Percentiles rank a stretch among this genome's conserved stretches.
Evolutionary conservation across 2,888 invertebrate genomes (phyloP).

Genomic region (Volucella bombylans): DNA sequence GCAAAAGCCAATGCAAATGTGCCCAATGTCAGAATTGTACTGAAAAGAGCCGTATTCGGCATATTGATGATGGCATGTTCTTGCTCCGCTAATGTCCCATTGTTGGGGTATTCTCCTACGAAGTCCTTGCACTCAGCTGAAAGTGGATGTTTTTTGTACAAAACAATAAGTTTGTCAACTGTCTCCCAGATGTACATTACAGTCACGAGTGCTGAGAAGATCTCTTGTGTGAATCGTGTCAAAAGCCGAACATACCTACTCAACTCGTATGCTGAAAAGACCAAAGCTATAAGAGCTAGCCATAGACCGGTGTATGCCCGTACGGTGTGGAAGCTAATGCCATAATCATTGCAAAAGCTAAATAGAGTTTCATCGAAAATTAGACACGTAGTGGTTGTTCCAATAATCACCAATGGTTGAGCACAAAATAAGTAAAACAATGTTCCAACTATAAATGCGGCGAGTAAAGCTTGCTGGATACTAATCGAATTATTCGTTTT

Average conservation of each 20-base stretch:
- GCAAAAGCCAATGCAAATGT: conserved; percentile 97
- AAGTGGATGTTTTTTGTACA: conserved; percentile 90
- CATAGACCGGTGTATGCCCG: conserved; percentile 97
- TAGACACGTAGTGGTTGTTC: conserved; percentile 96
- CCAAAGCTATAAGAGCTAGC: conserved; percentile 92
- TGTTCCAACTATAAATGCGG: conserved; percentile 91
- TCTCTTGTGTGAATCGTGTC: conserved; percentile 97
- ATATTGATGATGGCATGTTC: conserved; percentile 84
- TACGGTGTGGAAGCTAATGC: conserved; percentile 92
- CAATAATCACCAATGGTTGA: conserved; percentile 97
- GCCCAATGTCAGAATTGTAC: conserved; percentile 93
- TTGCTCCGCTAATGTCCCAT: conserved; percentile 83
- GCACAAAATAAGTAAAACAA: conserved; percentile 94
- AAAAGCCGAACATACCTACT: conserved; percentile 95
- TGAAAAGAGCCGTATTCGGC: conserved; percentile 97
- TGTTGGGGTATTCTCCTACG: too few species aligned
- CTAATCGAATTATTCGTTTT: conserved; percentile 96
- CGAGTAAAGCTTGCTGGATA: conserved; percentile 94
- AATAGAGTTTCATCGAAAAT: conserved; percentile 96
- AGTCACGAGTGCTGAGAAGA: conserved; percentile 98
- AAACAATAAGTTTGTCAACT: conserved; percentile 90
- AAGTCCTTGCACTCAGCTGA: conserved; percentile 77
- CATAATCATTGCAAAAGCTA: conserved; percentile 90
- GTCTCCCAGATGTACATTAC: conserved; percentile 97
- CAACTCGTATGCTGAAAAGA: conserved; percentile 94